These are phyloP conservation scores for Eueremaeus valkanovi DNA, from an alignment of 2,888 invertebrate genomes.

Conservation along the genomic window DNA sequence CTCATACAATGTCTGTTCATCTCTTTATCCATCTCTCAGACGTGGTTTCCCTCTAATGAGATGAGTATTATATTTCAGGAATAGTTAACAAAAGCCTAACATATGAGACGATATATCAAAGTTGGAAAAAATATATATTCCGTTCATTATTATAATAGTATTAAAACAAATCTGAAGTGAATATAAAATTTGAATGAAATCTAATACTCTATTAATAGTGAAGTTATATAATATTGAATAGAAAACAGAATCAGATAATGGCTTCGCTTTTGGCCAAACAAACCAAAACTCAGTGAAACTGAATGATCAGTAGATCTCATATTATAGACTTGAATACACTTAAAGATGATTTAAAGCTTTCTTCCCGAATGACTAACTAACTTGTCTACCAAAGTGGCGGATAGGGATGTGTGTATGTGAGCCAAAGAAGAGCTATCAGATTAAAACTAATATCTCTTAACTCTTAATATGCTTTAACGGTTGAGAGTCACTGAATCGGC, in stretches of 20 bases:
- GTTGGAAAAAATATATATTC: no score
- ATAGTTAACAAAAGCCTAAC: neutral
- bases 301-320: neutral
- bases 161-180: neutral
- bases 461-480: neutral
- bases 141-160: neutral
- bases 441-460: neutral
- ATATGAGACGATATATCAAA: no score
- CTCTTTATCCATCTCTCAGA: no score
- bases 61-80: neutral
- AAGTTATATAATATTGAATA: neutral
- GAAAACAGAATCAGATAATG: slow-evolving; percentile 2
- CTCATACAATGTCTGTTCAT: no score
- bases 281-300: no score
- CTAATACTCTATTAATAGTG: neutral
- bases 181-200: neutral
- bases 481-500: neutral
- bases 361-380: neutral
- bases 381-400: no score
- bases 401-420: no score
- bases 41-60: neutral
- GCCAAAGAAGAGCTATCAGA: neutral
- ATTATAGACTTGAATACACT: neutral
- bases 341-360: neutral
- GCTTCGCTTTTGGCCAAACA: neutral